These are phyloP conservation scores for Octopus sinensis DNA, from an alignment of 1,140 invertebrate genomes.

Conservation along the genomic window DNA sequence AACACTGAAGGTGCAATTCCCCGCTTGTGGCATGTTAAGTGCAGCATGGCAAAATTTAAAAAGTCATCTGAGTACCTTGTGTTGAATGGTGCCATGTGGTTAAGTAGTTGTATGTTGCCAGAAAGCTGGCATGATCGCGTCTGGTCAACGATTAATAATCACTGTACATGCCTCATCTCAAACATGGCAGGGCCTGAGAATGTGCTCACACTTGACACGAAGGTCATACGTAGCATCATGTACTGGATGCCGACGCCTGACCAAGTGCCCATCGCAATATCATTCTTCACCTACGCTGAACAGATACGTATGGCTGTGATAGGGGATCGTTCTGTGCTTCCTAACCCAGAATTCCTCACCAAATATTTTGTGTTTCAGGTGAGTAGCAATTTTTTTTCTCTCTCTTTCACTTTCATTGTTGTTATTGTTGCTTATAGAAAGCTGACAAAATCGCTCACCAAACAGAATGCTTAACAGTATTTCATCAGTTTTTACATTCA, in stretches of 20 bases:
- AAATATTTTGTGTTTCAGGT: slow-evolving; percentile 52
- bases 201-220: slow-evolving; percentile 52
- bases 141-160: slow-evolving; percentile 49
- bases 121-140: slow-evolving; percentile 31
- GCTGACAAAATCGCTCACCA: no score
- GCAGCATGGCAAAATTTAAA: slow-evolving; percentile 60
- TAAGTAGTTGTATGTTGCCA: slow-evolving; percentile 40
- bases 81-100: slow-evolving; percentile 56
- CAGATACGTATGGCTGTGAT: slow-evolving; percentile 60
- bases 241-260: slow-evolving; percentile 59
- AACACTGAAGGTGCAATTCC: slow-evolving; percentile 65
- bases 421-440: no score
- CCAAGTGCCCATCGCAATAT: slow-evolving; percentile 59
- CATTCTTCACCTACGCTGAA: slow-evolving; percentile 62
- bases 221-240: slow-evolving; percentile 58
- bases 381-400: not conserved
- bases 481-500: no score
- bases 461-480: no score
- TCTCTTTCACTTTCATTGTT: no score
- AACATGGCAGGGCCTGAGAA: slow-evolving; percentile 61
- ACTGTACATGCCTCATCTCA: slow-evolving; percentile 54
- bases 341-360: slow-evolving; percentile 51
- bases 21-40: slow-evolving; percentile 63
- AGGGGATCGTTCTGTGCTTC: slow-evolving; percentile 57
- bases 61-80: slow-evolving; percentile 61